Evolutionary conservation across 2,888 invertebrate genomes (phyloP), one percentile per base, ranked within the genome.

Genomic region (Microplitis deprimator): DNA sequence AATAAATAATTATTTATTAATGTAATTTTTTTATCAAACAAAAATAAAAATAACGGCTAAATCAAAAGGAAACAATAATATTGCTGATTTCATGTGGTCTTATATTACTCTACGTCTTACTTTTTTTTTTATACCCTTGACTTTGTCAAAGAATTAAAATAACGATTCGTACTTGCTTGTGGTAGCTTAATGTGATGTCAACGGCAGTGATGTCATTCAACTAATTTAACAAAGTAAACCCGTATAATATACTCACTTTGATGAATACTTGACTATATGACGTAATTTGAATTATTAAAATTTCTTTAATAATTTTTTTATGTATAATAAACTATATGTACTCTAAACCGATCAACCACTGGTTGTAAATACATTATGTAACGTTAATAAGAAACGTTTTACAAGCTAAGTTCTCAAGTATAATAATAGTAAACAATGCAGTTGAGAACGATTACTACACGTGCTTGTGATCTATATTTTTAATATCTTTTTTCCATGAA

Each of bases 91-190:
- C 50, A 13, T 50, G 13, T 50, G 50, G 13, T 50, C 50, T 50
- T 50, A 50, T 62, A 38, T 61, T 61, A n/a, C 17, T 38, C 10
- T 38, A n/a, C 13, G 20, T 38, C 13, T 38, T 60, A 64, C 38
- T 59, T 70, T 13, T 65, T 64, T 67, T 60, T 67, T 68, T 76
- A 65, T 62, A 38, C 50, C 61, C 61, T 39, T 74, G 59, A 40
- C n/a, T 67, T 50, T 62, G n/a, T 16, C 60, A n/a, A 60, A 73
- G 65, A 74, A 73, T 79, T 79, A 80, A 76, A 75, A 76, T 80
- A 75, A 61, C 38, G 29, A 73, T 76, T 77, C 79, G 77, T 79
- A 78, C 68, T 77, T 73, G 41, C 60, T 17, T 41, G 41, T 39
- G 41, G 67, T 16, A 29, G 65, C 17, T 62, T 65, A 73, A 29